Evolutionary conservation across 2,888 invertebrate genomes (phyloP).

Genomic region (Fabriciana adippe): DNA sequence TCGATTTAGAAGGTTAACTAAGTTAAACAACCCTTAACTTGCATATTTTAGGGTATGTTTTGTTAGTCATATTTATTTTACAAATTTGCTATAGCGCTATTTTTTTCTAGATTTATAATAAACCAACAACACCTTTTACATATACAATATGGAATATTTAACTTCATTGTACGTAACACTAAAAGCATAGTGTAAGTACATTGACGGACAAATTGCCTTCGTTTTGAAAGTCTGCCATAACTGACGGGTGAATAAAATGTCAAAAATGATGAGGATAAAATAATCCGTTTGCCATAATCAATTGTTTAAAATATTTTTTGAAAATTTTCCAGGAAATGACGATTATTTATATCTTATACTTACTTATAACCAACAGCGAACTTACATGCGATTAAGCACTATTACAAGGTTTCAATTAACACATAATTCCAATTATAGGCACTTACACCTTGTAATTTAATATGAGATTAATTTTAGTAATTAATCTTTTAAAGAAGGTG

Average conservation of each 20-base stretch:
- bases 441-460: constrained; percentile 3
- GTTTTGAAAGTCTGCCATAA: constrained; percentile 49
- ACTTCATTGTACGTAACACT: constrained; percentile 40
- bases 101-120: too few species aligned
- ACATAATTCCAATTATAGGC: constrained; percentile 16
- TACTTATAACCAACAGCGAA: constrained; percentile 8
- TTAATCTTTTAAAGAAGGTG: too few species aligned
- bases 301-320: background rate
- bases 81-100: too few species aligned
- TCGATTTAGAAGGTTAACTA: too few species aligned
- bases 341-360: background rate
- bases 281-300: constrained; percentile 6
- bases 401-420: constrained; percentile 14
- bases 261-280: constrained; percentile 41
- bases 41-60: too few species aligned
- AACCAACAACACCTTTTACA: too few species aligned
- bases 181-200: constrained; percentile 40
- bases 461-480: background rate
- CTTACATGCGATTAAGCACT: constrained; percentile 10
- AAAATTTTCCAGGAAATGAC: background rate
- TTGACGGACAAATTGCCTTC: constrained; percentile 71
- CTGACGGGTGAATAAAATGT: constrained; percentile 39
- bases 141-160: background rate
- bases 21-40: too few species aligned
- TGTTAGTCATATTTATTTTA: too few species aligned